Evolutionary conservation across 2,797 vertebrate species (phyloP), one percentile per base, ranked within the genome.

Genomic region (Pitangus sulphuratus): DNA sequence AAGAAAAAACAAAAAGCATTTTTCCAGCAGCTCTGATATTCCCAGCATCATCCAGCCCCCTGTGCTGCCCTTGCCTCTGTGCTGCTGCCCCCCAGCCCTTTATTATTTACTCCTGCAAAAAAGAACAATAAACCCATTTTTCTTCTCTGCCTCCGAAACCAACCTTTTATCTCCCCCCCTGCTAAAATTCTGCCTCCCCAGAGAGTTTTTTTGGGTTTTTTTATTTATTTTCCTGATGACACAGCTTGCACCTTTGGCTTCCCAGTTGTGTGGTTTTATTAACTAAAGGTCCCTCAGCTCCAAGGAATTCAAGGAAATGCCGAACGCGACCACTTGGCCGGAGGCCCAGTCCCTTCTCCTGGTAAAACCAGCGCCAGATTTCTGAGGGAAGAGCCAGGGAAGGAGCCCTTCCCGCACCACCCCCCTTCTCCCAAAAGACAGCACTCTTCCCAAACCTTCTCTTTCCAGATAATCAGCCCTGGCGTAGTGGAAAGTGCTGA

Each of bases 291-390:
- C 94, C 92, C 86, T 90, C 12, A 3, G 88, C 94, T 90, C 65
- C 17, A 20, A 93, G 89, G 86, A 94, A 96, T 93, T 94, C 72
- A 89, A 94, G 95, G 94, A 97, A 97, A 95, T 95, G 88, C 93
- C 17, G 4, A 92, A 69, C 4, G 0, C 17, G 33, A 93, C 92
- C 42, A 11, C 88, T 93, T 94, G 96, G 96, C 95, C 15, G 9
- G 84, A 39, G 21, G 92, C 96, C 93, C 42, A 1, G 18, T 84
- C 77, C 85, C 86, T 69, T 93, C 89, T 94, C 92, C 91, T 4
- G 2, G 75, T 82, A 78, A 93, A 84, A 71, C 42, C 61, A 76
- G 93, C 0, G 16, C 85, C 96, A 96, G 84, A 86, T 90, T 96
- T 90, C 96, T 90, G 62, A 5, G 0, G 66, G 77, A 93, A 88